A percentile compares a stretch with the other conserved stretches of the same genome.
These are phyloP conservation scores for Pachyramphus minor DNA, from an alignment of 2,113 vertebrate genomes.

Conservation along the genomic window DNA sequence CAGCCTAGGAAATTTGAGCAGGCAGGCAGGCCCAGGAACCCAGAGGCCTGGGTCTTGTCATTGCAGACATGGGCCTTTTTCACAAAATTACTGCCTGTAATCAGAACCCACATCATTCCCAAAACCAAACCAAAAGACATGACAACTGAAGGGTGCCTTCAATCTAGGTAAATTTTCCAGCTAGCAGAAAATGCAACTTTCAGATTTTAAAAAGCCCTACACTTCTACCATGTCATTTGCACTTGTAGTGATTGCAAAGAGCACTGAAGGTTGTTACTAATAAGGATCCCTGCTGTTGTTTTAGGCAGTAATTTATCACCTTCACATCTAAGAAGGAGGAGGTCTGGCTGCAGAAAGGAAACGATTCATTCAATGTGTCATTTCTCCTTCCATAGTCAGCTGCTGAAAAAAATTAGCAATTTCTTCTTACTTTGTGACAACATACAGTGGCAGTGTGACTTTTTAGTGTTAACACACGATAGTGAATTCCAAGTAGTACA, in stretches of 20 bases:
- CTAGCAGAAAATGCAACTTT: background rate
- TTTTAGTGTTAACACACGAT: background rate
- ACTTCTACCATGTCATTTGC: background rate
- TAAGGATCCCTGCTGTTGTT: slow-evolving; percentile 62
- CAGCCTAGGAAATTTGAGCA: background rate
- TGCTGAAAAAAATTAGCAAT: slow-evolving; percentile 35
- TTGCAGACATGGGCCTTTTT: background rate
- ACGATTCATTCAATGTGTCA: slow-evolving; percentile 43
- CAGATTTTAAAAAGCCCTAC: background rate
- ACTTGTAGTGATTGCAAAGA: slow-evolving; percentile 14
- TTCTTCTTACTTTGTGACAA: slow-evolving; percentile 48
- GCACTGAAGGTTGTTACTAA: slow-evolving; percentile 59
- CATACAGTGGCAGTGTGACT: background rate
- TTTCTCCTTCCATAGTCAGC: slow-evolving; percentile 15
- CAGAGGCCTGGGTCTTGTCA: background rate
- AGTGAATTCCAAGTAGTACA: background rate
- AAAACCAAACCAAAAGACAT: background rate
- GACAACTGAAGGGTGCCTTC: background rate
- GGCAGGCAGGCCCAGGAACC: background rate
- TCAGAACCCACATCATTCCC: background rate
- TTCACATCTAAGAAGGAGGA: slow-evolving; percentile 42
- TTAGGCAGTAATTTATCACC: slow-evolving; percentile 66
- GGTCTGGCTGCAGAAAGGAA: slow-evolving; percentile 50
- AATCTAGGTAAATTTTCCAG: background rate
- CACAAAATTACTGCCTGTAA: background rate